Evolutionary conservation across 2,888 invertebrate species (phyloP).

Genomic region (Emmelina monodactyla): DNA sequence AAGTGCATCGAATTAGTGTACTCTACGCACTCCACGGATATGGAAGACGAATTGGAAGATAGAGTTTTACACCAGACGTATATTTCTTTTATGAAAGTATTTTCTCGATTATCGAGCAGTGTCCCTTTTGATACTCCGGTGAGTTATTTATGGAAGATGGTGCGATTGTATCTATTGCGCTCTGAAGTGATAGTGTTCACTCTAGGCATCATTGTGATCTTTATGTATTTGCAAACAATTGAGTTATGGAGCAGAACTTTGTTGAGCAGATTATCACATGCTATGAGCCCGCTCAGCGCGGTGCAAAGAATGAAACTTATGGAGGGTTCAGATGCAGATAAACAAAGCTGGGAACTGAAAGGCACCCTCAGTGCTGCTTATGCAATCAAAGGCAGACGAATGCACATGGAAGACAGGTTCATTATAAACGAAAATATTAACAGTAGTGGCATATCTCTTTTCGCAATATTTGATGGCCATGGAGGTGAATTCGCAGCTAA

Average conservation of each 20-base stretch:
- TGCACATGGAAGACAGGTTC: constrained; percentile 95
- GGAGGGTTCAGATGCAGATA: constrained; percentile 61
- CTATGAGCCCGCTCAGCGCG: constrained; percentile 68
- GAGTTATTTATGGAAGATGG: constrained; percentile 80
- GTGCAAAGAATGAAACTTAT: constrained; percentile 67
- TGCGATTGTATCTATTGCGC: constrained; percentile 79
- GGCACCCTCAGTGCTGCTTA: constrained; percentile 82
- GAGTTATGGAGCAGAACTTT: constrained; percentile 83
- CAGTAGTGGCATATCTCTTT: constrained; percentile 84
- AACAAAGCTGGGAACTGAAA: constrained; percentile 78
- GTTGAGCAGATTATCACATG: constrained; percentile 74
- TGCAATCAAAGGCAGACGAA: constrained; percentile 88
- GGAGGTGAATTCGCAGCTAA: constrained; percentile 96
- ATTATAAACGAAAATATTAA: constrained; percentile 87
- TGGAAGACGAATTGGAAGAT: constrained; percentile 94
- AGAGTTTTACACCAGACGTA: constrained; percentile 88
- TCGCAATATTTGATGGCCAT: constrained; percentile 95
- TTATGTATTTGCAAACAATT: constrained; percentile 83
- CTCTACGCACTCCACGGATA: constrained; percentile 40
- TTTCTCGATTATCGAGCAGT: constrained; percentile 83
- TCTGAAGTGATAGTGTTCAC: constrained; percentile 82
- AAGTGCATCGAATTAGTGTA: no score
- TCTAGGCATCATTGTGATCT: constrained; percentile 72
- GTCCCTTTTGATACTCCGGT: constrained; percentile 78
- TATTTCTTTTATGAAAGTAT: constrained; percentile 83